phyloP scores from a whole-genome alignment of 2,797 vertebrate species.

The Luscinia megarhynchos region DNA sequence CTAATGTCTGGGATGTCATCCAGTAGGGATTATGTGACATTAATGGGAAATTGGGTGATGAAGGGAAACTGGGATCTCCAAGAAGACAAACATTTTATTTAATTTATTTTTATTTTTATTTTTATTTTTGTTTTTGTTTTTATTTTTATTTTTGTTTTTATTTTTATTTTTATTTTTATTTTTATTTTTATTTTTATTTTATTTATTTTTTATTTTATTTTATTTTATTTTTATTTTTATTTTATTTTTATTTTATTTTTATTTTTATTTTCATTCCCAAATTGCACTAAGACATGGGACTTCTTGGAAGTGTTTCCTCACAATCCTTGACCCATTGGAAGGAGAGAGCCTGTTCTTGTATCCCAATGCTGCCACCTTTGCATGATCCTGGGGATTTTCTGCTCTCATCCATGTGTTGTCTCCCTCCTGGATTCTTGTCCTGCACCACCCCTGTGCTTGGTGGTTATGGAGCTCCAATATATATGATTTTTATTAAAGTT shows the following conservation, averaged over 20 bases:
- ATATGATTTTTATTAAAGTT: background rate
- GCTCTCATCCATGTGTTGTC: rapidly evolving
- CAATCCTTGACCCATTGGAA: rapidly evolving
- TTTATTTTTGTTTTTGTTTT: no score
- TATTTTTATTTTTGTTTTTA: no score
- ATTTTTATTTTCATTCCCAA: background rate
- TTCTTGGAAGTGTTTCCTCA: background rate
- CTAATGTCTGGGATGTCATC: background rate
- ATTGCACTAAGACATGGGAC: background rate
- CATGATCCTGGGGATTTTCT: background rate
- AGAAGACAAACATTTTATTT: background rate
- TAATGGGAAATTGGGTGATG: background rate
- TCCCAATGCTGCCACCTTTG: background rate
- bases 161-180: no score
- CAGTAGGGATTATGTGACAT: background rate
- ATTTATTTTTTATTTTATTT: no score
- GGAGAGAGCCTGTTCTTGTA: background rate
- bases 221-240: no score
- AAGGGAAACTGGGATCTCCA: background rate
- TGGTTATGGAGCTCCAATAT: background rate
- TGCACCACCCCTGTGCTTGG: background rate
- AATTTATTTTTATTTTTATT: no score
- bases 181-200: no score
- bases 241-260: no score
- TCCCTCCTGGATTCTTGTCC: background rate